phyloP scores from a whole-genome alignment of 2,888 invertebrate genomes.

The Zhuqinia jingwanae region DNA sequence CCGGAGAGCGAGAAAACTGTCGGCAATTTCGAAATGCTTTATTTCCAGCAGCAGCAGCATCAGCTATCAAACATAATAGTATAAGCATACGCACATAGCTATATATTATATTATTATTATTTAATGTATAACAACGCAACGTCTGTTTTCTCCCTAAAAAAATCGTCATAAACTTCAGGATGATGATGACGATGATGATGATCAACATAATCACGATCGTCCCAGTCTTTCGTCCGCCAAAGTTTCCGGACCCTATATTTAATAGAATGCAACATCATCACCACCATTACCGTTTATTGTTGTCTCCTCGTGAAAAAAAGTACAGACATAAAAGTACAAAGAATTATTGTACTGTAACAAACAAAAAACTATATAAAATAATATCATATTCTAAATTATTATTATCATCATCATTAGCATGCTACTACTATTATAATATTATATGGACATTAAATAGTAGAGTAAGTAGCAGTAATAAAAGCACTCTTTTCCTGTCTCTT shows the following conservation, averaged over 20 bases:
- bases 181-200: slow-evolving; percentile 35
- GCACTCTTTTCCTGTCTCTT: slow-evolving; percentile 35
- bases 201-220: slow-evolving; percentile 65
- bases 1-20: slow-evolving; percentile 42
- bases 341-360: not conserved
- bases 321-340: not conserved
- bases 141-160: slow-evolving; percentile 21
- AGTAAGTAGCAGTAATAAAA: slow-evolving; percentile 51
- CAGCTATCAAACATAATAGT: not conserved
- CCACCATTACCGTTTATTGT: slow-evolving; percentile 69
- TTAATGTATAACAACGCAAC: too few relatives aligned
- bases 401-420: slow-evolving; percentile 45
- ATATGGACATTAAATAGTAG: not conserved
- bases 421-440: not conserved
- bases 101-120: slow-evolving; percentile 7
- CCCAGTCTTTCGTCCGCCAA: slow-evolving; percentile 54
- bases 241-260: slow-evolving; percentile 72
- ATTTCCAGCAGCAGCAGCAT: not conserved
- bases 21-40: slow-evolving; percentile 28
- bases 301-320: slow-evolving; percentile 50
- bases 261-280: slow-evolving; percentile 69
- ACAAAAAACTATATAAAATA: slow-evolving; percentile 43
- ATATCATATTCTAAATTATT: slow-evolving; percentile 47
- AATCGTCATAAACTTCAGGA: slow-evolving; percentile 24
- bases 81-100: not conserved